These are phyloP conservation scores for Triplophysa tibetana DNA, from an alignment of 2,113 vertebrate species.

Conservation along the genomic window DNA sequence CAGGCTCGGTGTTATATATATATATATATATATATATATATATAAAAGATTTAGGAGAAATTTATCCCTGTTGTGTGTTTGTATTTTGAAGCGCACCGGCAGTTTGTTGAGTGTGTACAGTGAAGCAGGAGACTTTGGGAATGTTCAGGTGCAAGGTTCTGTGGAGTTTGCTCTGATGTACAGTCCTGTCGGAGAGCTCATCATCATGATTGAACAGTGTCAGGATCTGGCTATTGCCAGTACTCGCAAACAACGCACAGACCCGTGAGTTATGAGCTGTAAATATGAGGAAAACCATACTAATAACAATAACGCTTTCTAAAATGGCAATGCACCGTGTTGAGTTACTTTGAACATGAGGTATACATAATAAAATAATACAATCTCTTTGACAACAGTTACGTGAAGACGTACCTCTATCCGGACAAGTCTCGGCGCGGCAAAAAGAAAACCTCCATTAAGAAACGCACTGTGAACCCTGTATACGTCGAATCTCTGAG, in stretches of 20 bases:
- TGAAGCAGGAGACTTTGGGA: conserved; percentile 62
- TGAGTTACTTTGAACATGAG: neutral
- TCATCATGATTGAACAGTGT: conserved; percentile 62
- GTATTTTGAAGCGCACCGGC: conserved; percentile 48
- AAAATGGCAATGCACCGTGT: neutral
- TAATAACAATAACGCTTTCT: neutral
- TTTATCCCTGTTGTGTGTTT: neutral
- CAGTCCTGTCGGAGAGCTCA: conserved; percentile 56
- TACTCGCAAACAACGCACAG: conserved; percentile 58
- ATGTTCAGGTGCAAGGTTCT: conserved; percentile 56
- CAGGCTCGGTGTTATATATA: too few species aligned
- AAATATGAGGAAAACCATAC: neutral
- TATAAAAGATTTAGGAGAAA: neutral
- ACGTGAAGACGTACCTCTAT: conserved; percentile 63
- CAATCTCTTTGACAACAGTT: conserved; percentile 49
- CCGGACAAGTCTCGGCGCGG: conserved; percentile 58
- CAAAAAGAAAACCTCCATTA: conserved; percentile 62
- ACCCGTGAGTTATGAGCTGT: conserved; percentile 54
- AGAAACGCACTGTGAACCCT: conserved; percentile 61
- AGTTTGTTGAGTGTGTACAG: conserved; percentile 66
- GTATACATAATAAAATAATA: neutral
- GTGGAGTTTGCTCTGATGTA: conserved; percentile 61
- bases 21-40: too few species aligned
- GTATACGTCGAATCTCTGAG: conserved; percentile 59
- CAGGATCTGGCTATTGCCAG: conserved; percentile 61